Evolutionary conservation across 2,888 invertebrate genomes (phyloP), one percentile per base, ranked within the genome.

Genomic region (Acleris cristana): DNA sequence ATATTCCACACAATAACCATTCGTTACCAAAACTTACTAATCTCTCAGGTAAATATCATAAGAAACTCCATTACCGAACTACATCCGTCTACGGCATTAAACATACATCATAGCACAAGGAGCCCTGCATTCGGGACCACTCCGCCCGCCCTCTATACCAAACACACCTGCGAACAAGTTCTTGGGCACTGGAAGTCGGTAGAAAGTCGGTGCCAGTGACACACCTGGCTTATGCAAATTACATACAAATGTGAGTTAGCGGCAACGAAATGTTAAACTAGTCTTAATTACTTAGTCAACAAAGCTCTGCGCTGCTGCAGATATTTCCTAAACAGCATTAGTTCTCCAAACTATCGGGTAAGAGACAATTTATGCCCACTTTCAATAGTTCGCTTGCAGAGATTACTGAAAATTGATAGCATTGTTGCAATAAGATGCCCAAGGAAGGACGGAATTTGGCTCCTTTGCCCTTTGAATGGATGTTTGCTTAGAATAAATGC

Each of bases 341-440:
- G 72, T 73, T 74, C 70, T 68, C 62, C 67, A 65, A 73, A 74
- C 74, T 74, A 74, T 75, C 71, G 40, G 74, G 73, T 71, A 69
- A 69, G 52, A 70, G 71, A 63, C 80, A 82, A 86, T 86, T 85
- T 85, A 86, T 86, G 83, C 83, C 79, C 76, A 83, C 80, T 84
- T 81, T 45, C 53, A 59, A 26, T 52, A 40, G 64, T 40, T 65
- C 45, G 52, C 52, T n/a, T 53, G 34, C 53, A 48, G 60, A 60
- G 55, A 65, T 65, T 65, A 65, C 55, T 52, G 54, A 19, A 57
- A 75, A 76, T 79, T 80, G 79, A 81, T 81, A 82, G 79, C 82
- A 82, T 72, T 73, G 69, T 66, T 63, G 58, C 62, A 64, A 70
- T 48, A 16, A 21, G 48, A 18, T 30, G 58, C 30, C 30, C 26